Conservation (phyloP, 2,797 vertebrate species). For the Hyperoplus immaculatus region DNA sequence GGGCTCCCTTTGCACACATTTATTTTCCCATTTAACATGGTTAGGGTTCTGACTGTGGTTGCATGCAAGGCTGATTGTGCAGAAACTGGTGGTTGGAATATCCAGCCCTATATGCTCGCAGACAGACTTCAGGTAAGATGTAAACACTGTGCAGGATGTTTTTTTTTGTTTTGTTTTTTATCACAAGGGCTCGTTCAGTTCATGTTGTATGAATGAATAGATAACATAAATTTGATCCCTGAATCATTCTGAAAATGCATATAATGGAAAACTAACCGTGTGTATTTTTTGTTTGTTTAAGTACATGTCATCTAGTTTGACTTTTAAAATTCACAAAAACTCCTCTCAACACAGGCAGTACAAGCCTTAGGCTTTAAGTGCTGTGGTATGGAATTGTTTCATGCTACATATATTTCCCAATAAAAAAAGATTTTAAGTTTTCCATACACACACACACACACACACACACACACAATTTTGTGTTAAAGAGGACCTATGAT, state of each 20-base stretch:
- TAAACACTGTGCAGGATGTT: not conserved
- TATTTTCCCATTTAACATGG: slow-evolving; percentile 21
- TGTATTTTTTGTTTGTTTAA: not conserved
- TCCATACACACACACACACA: not conserved
- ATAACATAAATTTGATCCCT: too few relatives aligned
- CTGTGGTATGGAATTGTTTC: not conserved
- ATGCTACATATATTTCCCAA: not conserved
- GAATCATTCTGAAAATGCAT: too few relatives aligned
- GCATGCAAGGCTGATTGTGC: slow-evolving; percentile 18
- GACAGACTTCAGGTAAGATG: not conserved
- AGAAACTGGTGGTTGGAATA: slow-evolving; percentile 1
- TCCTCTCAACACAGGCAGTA: too few relatives aligned
- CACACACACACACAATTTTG: not conserved
- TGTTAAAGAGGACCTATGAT: too few relatives aligned
- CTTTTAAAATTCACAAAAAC: not conserved
- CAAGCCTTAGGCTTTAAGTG: not conserved
- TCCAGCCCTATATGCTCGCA: not conserved
- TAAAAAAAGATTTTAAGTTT: not conserved
- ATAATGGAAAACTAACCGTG: too few relatives aligned
- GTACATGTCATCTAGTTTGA: not conserved
- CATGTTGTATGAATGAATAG: too few relatives aligned
- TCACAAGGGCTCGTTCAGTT: not conserved
- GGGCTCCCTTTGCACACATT: slow-evolving; percentile 33
- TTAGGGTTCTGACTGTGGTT: slow-evolving; percentile 28
- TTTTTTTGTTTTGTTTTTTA: not conserved